Percentiles rank a stretch among this genome's conserved stretches.
Evolutionary conservation across 1,140 invertebrate species (phyloP).

Genomic region (Scaptomyza montana): DNA sequence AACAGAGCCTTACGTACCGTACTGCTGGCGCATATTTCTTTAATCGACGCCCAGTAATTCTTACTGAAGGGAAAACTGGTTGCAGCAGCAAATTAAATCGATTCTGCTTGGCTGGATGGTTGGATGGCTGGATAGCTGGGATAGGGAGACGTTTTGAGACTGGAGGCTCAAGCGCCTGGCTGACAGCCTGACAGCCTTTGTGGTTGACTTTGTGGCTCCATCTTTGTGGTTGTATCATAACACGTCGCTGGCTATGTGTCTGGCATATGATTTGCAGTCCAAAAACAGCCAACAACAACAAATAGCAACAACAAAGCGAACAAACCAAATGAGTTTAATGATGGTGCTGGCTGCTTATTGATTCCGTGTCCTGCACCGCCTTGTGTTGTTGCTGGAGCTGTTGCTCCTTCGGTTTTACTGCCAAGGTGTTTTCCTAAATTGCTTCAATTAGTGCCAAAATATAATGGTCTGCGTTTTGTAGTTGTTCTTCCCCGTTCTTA

Average conservation of each 20-base stretch:
- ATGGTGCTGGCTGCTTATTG: slow-evolving; percentile 63
- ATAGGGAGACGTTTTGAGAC: too few species aligned
- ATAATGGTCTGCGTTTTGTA: slow-evolving; percentile 72
- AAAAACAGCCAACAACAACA: slow-evolving; percentile 10
- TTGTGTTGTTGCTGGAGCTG: background rate
- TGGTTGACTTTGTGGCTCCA: slow-evolving; percentile 42
- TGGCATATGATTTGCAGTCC: slow-evolving; percentile 67
- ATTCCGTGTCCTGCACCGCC: slow-evolving; percentile 52
- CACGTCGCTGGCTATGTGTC: slow-evolving; percentile 75
- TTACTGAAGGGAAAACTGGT: background rate
- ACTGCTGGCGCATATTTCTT: slow-evolving; percentile 67
- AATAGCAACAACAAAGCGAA: slow-evolving; percentile 10
- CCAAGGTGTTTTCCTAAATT: slow-evolving; percentile 77
- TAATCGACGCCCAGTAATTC: slow-evolving; percentile 71
- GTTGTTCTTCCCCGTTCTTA: slow-evolving; percentile 18
- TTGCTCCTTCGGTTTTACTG: slow-evolving; percentile 8
- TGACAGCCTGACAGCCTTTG: slow-evolving; percentile 61
- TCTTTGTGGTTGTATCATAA: slow-evolving; percentile 69
- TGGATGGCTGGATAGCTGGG: background rate
- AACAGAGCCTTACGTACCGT: slow-evolving; percentile 6
- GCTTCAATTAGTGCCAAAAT: slow-evolving; percentile 81
- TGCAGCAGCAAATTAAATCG: slow-evolving; percentile 73
- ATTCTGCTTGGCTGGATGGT: slow-evolving; percentile 57
- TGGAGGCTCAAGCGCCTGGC: slow-evolving; percentile 46
- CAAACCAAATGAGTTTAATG: slow-evolving; percentile 53